phyloP scores from a whole-genome alignment of 2,888 invertebrate genomes.

The Lasioglossum pauxillum region DNA sequence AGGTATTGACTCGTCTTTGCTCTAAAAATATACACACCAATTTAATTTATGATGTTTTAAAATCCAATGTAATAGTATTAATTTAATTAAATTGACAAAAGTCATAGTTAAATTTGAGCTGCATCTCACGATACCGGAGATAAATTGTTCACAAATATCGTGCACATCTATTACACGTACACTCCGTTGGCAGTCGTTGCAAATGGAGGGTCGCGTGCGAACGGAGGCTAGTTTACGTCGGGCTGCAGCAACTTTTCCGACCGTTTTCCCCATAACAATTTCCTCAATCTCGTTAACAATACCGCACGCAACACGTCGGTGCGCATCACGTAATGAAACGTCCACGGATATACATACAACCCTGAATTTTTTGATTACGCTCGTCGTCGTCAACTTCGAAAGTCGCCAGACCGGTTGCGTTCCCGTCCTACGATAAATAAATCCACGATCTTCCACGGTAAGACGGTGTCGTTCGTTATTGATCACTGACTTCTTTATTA shows the following conservation, averaged over 20 bases:
- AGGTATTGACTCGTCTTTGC: no score
- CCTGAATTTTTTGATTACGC: conserved; percentile 57
- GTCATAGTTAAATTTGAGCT: no score
- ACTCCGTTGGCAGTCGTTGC: conserved; percentile 17
- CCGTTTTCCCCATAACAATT: conserved; percentile 57
- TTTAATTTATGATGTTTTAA: no score
- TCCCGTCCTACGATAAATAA: conserved; percentile 61
- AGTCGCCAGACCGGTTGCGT: conserved; percentile 66
- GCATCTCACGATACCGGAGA: no score
- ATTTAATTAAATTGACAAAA: no score
- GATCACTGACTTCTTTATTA: conserved; percentile 57
- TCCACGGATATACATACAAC: conserved; percentile 21
- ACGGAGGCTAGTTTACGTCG: conserved; percentile 31
- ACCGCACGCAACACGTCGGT: conserved; percentile 61
- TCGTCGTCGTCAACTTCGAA: conserved; percentile 43
- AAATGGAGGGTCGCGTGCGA: conserved; percentile 54
- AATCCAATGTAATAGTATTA: no score
- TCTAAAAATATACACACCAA: no score
- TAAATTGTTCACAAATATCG: no score
- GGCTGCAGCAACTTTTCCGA: conserved; percentile 7
- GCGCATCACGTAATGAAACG: conserved; percentile 58
- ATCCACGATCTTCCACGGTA: conserved; percentile 50
- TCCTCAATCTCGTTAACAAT: conserved; percentile 70
- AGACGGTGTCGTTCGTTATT: conserved; percentile 64
- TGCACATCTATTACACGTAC: no score